phyloP scores from a whole-genome alignment of 2,797 vertebrate species.

The Acanthurus lineatus region DNA sequence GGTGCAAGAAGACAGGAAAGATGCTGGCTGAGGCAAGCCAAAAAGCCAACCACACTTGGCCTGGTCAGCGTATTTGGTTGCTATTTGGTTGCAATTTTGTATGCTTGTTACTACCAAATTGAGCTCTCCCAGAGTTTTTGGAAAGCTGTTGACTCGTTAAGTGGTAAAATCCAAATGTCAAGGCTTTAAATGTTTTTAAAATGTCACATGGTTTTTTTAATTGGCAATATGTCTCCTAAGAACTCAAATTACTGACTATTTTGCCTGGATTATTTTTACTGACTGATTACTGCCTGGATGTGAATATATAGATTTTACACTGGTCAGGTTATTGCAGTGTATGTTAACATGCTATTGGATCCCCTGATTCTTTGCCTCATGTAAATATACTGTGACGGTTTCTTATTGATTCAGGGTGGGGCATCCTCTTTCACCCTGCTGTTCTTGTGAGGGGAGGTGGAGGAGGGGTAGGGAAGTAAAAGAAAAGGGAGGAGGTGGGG shows the following conservation, averaged over 20 bases:
- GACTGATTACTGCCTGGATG: too few species aligned
- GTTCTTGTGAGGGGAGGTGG: slow-evolving; percentile 28
- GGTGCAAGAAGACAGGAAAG: background rate
- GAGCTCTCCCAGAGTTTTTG: background rate
- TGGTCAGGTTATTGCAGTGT: background rate
- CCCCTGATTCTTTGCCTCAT: background rate
- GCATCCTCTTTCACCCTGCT: slow-evolving; percentile 24
- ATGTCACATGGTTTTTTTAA: background rate
- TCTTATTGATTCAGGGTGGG: slow-evolving; percentile 52
- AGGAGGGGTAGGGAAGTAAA: slow-evolving; percentile 12
- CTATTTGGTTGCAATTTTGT: background rate
- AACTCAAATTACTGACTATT: background rate
- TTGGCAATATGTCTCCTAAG: background rate
- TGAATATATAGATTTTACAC: background rate
- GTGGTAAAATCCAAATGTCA: background rate
- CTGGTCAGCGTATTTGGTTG: background rate
- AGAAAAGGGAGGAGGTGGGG: slow-evolving; percentile 3
- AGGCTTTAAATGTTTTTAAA: too few species aligned
- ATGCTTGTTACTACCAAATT: background rate
- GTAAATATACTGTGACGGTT: background rate
- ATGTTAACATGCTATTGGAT: background rate
- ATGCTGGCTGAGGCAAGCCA: background rate
- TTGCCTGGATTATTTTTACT: too few species aligned
- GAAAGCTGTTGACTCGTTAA: background rate
- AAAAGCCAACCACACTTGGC: too few species aligned